Base-by-base conservation (phyloP, 2,888 invertebrate genomes). In the Drosophila formosana region DNA sequence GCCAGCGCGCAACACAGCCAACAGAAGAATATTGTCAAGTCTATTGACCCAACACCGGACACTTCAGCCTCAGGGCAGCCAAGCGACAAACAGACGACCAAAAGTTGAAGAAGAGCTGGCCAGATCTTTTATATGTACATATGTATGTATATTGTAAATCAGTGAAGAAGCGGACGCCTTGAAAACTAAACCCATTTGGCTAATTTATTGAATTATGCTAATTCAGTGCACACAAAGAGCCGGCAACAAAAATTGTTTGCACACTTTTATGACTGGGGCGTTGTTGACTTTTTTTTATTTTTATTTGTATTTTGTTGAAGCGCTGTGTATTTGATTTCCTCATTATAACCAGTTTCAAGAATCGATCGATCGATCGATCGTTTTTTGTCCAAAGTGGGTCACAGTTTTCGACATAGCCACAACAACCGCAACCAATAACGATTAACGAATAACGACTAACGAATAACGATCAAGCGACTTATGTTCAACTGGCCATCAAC, bases 141-240 rank as follows among this genome's bases (percentile, higher is more conserved):
- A n/a, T n/a, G n/a, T n/a, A n/a, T n/a, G n/a, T n/a, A 41, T 41
- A 39, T 39, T 1, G 9, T 34, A 18, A 41, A n/a, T 39, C 39
- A 13, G 39, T 34, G 11, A 13, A 3, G 39, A 37, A 18, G 32
- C 13, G 18, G 39, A 52, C 32, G 34, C 52, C 52, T 55, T 58
- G 62, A 61, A 67, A 65, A 69, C 64, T 62, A 53, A 55, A 55
- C 55, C 34, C 68, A 50, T 77, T 45, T 70, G 66, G 68, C 65
- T 79, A 80, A 85, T 88, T 80, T 85, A 80, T 88, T 82, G 78
- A 74, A 61, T 72, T 82, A 66, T 84, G 77, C 67, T 75, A 72
- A 65, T 77, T 66, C 51, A 46, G 62, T 66, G 66, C 77, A 70
- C 74, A 76, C 77, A 75, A 63, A 70, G 52, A 63, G n/a, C 23